Conservation (phyloP, 1,140 invertebrate genomes). For the Apis cerana region DNA sequence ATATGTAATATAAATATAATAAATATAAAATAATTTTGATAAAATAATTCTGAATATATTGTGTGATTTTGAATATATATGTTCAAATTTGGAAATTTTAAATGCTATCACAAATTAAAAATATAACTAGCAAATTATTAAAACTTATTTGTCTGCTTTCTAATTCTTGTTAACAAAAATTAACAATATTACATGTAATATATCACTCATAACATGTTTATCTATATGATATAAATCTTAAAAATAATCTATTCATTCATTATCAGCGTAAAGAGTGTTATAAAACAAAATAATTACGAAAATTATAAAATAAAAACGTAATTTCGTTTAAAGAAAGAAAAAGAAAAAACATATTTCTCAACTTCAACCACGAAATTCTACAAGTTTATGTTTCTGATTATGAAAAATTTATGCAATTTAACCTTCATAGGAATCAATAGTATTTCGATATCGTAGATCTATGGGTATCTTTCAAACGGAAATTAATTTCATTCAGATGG, state of each 20-base stretch:
- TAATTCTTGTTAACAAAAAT: neutral
- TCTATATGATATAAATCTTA: neutral
- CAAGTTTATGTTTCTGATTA: constrained; percentile 24
- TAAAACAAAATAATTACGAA: neutral
- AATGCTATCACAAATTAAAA: neutral
- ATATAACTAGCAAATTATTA: neutral
- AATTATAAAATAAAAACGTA: neutral
- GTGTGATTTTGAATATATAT: neutral
- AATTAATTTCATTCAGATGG: constrained; percentile 45
- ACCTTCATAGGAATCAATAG: constrained; percentile 28
- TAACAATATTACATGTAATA: neutral
- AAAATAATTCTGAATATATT: neutral
- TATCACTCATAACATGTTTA: neutral
- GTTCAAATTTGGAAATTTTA: constrained; percentile 12
- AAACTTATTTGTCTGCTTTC: neutral
- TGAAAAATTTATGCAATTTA: constrained; percentile 41
- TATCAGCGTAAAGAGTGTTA: neutral
- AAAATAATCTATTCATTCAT: neutral
- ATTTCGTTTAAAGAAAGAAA: neutral
- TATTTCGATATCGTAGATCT: constrained; percentile 35
- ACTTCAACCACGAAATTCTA: neutral
- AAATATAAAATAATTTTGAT: neutral
- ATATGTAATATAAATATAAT: neutral
- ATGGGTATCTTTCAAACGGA: constrained; percentile 28
- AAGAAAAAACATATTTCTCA: neutral